phyloP scores from a whole-genome alignment of 2,888 invertebrate genomes.

The Trichopria drosophilae region DNA sequence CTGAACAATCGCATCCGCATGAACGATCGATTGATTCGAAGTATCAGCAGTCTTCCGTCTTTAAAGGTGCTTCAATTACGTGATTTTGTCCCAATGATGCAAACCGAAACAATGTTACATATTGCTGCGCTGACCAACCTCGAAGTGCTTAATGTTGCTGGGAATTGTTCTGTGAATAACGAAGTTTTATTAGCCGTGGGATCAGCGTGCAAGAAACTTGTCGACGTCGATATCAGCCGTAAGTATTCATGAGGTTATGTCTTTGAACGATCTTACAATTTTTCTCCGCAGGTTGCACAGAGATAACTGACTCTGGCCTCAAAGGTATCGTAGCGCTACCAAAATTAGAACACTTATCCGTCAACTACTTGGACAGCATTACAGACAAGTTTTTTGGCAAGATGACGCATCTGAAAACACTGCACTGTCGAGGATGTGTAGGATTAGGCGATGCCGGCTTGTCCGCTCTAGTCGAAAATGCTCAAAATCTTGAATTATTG shows the following conservation, averaged over 20 bases:
- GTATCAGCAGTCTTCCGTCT: slow-evolving; percentile 40
- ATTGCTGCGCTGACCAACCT: slow-evolving; percentile 59
- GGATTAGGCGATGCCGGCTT: slow-evolving; percentile 40
- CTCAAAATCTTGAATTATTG: slow-evolving; percentile 43
- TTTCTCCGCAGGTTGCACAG: slow-evolving; percentile 37
- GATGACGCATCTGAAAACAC: slow-evolving; percentile 40
- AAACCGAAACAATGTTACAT: slow-evolving; percentile 50
- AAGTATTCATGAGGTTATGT: no score
- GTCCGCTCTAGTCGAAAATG: slow-evolving; percentile 38
- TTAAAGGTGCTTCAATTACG: slow-evolving; percentile 42
- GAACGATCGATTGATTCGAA: slow-evolving; percentile 38
- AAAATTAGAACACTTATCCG: slow-evolving; percentile 43
- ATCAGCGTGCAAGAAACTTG: slow-evolving; percentile 42
- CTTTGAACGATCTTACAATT: no score
- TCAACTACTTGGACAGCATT: slow-evolving; percentile 42
- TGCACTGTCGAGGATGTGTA: slow-evolving; percentile 47
- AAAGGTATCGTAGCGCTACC: slow-evolving; percentile 41
- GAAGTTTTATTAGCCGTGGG: slow-evolving; percentile 61
- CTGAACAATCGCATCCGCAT: slow-evolving; percentile 42
- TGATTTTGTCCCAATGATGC: slow-evolving; percentile 50
- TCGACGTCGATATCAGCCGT: slow-evolving; percentile 45
- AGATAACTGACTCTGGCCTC: slow-evolving; percentile 43
- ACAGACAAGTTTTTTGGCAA: slow-evolving; percentile 42
- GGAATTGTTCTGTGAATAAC: slow-evolving; percentile 62
- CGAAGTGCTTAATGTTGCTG: slow-evolving; percentile 58